Percentiles rank a stretch among this genome's conserved stretches.
These are phyloP conservation scores for Yponomeuta sedellus DNA, from an alignment of 2,888 invertebrate genomes.

Conservation along the genomic window DNA sequence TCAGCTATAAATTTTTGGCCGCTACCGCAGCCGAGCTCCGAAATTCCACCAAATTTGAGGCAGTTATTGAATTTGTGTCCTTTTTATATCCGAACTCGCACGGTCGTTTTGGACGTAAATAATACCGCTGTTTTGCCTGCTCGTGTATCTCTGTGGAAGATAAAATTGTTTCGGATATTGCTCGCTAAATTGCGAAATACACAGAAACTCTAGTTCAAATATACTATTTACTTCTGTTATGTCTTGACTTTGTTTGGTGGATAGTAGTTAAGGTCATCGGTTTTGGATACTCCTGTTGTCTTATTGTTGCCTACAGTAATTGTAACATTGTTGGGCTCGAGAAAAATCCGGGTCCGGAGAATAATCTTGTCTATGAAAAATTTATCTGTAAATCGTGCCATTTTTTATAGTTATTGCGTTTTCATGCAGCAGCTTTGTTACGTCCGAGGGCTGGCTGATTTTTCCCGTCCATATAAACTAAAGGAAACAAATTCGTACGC, in stretches of 20 bases:
- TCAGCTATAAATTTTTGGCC: constrained; percentile 31
- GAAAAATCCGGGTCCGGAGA: constrained; percentile 31
- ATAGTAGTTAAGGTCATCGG: too few relatives aligned
- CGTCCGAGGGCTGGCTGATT: constrained; percentile 9
- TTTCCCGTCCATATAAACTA: constrained; percentile 30
- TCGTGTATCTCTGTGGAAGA: neutral
- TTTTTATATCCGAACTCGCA: neutral
- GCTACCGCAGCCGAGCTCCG: constrained; percentile 23
- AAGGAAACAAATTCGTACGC: constrained; percentile 20
- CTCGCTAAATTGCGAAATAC: too few relatives aligned
- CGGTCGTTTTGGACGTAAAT: neutral
- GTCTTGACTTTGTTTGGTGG: too few relatives aligned
- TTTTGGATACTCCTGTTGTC: too few relatives aligned
- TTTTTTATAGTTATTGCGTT: constrained; percentile 12
- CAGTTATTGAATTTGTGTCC: constrained; percentile 34
- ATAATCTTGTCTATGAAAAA: constrained; percentile 42
- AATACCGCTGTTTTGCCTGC: neutral
- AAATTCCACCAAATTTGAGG: constrained; percentile 34
- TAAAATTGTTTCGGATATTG: too few relatives aligned
- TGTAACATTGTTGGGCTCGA: too few relatives aligned
- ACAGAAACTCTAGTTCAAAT: too few relatives aligned
- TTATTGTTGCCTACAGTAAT: too few relatives aligned
- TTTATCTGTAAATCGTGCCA: constrained; percentile 34
- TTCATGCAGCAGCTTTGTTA: constrained; percentile 21
- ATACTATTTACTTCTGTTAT: too few relatives aligned